Conservation (phyloP, 2,888 invertebrate genomes). For the Campaea margaritaria region DNA sequence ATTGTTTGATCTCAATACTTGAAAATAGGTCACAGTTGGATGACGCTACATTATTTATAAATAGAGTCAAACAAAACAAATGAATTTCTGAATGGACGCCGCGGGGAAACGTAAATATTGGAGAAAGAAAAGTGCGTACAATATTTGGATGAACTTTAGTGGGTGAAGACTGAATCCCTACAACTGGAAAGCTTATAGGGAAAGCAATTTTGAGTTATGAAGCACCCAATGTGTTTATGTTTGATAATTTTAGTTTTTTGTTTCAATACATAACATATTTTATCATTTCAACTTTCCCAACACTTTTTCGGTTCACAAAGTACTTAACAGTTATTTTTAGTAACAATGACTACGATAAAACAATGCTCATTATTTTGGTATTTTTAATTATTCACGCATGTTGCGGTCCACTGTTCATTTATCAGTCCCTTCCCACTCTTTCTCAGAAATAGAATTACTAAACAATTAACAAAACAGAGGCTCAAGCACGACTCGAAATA, state of each 20-base stretch:
- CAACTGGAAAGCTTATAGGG: not conserved
- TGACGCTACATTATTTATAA: constrained; percentile 32
- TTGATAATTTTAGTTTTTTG: too few species aligned
- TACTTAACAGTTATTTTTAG: too few species aligned
- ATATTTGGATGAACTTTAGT: constrained; percentile 5
- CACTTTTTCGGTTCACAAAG: too few species aligned
- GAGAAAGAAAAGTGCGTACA: constrained; percentile 3
- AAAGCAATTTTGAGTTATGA: not conserved
- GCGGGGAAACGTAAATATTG: constrained; percentile 7
- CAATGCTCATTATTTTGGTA: constrained; percentile 4
- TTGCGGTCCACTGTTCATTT: constrained; percentile 5
- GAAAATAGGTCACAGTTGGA: constrained; percentile 37
- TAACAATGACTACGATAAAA: not conserved
- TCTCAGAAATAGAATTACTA: constrained; percentile 11
- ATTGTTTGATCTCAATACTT: constrained; percentile 36
- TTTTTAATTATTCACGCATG: constrained; percentile 3
- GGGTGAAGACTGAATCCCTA: constrained; percentile 1
- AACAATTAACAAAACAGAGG: constrained; percentile 3
- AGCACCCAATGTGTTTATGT: not conserved
- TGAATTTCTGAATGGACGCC: constrained; percentile 12
- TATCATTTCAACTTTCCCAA: too few species aligned
- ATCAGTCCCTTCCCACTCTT: constrained; percentile 5
- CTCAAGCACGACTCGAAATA: constrained; percentile 2
- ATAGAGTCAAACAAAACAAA: constrained; percentile 25
- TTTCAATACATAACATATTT: too few species aligned